Percentiles rank a stretch among this genome's conserved stretches.
phyloP scores from a whole-genome alignment of 2,797 vertebrate genomes.

The Austrolebias charrua region DNA sequence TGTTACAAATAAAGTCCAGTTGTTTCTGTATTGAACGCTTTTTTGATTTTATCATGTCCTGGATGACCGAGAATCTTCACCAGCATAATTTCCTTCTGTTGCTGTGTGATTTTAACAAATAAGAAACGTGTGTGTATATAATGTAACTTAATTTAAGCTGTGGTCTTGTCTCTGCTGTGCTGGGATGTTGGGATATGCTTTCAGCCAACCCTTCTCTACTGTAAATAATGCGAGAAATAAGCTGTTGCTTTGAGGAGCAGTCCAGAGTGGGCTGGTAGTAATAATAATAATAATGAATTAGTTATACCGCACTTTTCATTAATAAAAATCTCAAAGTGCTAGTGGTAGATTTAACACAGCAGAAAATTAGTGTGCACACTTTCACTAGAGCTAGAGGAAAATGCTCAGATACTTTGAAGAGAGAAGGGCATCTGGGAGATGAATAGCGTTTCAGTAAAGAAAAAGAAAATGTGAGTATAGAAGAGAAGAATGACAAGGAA shows the following conservation, averaged over 20 bases:
- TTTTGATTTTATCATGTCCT: no score
- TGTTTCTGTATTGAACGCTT: no score
- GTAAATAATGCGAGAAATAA: conserved; percentile 50
- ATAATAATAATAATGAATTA: no score
- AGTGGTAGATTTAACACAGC: conserved; percentile 57
- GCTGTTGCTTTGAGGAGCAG: conserved; percentile 40
- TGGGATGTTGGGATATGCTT: conserved; percentile 24
- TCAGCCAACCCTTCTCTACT: conserved; percentile 34
- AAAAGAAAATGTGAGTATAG: not conserved
- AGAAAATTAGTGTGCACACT: conserved; percentile 43
- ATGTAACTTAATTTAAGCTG: conserved; percentile 18
- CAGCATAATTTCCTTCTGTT: conserved; percentile 31
- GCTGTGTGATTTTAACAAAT: conserved; percentile 17
- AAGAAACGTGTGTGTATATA: not conserved
- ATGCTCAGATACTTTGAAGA: conserved; percentile 40
- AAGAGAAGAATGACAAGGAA: conserved; percentile 3
- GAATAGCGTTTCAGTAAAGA: conserved; percentile 18
- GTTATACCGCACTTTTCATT: no score
- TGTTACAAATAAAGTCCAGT: no score
- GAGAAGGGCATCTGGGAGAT: not conserved
- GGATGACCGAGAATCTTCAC: no score
- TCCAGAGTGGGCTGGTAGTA: conserved; percentile 34
- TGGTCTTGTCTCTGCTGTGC: conserved; percentile 7
- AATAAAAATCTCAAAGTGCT: no score
- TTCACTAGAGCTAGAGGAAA: conserved; percentile 18